Base-by-base conservation (phyloP, 2,113 vertebrate species). In the Monopterus albus region DNA sequence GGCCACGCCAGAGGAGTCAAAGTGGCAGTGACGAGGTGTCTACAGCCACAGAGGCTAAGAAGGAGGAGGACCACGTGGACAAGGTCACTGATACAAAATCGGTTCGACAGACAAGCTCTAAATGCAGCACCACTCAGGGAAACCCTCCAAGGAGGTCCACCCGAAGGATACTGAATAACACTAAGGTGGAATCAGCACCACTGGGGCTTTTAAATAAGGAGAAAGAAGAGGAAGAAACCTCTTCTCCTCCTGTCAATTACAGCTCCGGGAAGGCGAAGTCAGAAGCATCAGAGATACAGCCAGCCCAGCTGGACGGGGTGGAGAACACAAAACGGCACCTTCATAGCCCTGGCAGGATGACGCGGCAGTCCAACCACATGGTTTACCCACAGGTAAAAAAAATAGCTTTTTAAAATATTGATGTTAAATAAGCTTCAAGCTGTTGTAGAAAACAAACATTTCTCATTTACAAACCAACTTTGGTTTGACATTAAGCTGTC, bases 291-390 rank as follows among this genome's bases (percentile, higher is more conserved):
- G 84, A 86, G 40, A 11, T 2, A 0, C 25, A 64, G 33, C 18
- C 66, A 0, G 21, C 26, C 3, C 66, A 76, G 25, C 59, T 55
- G 10, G 81, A 88, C 14, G 65, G 77, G 31, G 61, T 72, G 4
- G 51, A 72, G 8, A 60, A 43, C 18, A 61, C 63, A 36, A 55
- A 47, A 12, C 21, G 7, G 20, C 35, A 33, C 14, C 21, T 8
- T 5, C 43, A 72, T 40, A 93, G 88, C 53, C 86, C 91, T 11
- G 74, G 86, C 5, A 91, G 89, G 82, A 86, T 83, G 29, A 86
- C 87, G 26, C 93, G 87, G 59, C 94, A 90, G 62, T 78, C 89
- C 14, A 85, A 47, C 18, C 91, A 79, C 58, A 77, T 87, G 20
- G 85, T 82, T 33, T 76, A 87, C 83, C 93, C 92, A 83, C 82